Evolutionary conservation across 1,140 invertebrate genomes (phyloP), one percentile per base, ranked within the genome.

Genomic region (Lasioglossum albipes): DNA sequence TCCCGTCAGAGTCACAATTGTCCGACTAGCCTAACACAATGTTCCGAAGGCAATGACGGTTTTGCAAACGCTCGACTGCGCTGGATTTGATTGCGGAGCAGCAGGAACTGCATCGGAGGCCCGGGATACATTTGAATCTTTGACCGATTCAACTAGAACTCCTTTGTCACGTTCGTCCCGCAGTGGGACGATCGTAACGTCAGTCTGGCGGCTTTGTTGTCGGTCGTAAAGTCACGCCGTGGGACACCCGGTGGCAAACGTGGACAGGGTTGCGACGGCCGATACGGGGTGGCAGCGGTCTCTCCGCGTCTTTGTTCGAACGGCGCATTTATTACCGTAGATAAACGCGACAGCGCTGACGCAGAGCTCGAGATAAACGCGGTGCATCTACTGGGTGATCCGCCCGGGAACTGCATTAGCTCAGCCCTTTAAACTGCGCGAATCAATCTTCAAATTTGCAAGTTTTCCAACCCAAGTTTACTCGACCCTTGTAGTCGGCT

Each of bases 281-380:
- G 75, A 66, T 36, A 42, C 54, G 18, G 65, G 65, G 75, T 57
- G 36, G 31, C 42, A 45, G 42, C 27, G 18, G 71, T 20, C 61
- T 57, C 75, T 36, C 52, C 73, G 75, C 68, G 68, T 85, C 84
- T 85, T 76, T 91, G 88, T 91, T 88, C 84, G 81, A 86, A 81
- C 75, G 79, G 76, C 84, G 81, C 86, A 90, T 91, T 91, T 90
- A 91, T 90, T 91, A 90, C 85, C 84, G 83, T 71, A 82, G 85
- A 89, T 91, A 90, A 87, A 90, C 84, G 86, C 81, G 82, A 83
- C 77, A 69, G 70, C 64, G 70, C 82, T 77, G 79, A 79, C 84
- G 79, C 62, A 16, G 2, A 36, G 22, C 71, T 67, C 52, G 69
- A 88, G 86, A 90, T 89, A 89, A 89, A 88, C 85, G 72, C 13